Conservation (phyloP, 2,113 vertebrate species). For the Cromileptes altivelis region DNA sequence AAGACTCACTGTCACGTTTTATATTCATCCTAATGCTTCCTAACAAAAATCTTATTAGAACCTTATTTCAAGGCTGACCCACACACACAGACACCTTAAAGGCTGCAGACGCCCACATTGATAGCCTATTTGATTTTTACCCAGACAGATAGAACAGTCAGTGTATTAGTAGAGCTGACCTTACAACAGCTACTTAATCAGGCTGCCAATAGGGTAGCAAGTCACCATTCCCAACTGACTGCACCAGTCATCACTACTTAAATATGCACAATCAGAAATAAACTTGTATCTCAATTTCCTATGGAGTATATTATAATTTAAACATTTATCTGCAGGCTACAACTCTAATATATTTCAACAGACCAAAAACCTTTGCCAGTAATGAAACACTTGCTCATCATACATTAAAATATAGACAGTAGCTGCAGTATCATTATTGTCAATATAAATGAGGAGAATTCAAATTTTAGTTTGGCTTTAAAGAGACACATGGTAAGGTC, state of each 20-base stretch:
- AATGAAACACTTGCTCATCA: neutral
- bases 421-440: too few relatives aligned
- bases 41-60: neutral
- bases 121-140: conserved; percentile 47
- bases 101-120: conserved; percentile 43
- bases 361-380: neutral
- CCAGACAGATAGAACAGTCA: conserved; percentile 43
- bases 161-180: conserved; percentile 43
- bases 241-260: conserved; percentile 4
- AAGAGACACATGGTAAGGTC: too few relatives aligned
- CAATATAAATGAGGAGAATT: too few relatives aligned
- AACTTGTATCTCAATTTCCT: too few relatives aligned
- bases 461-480: too few relatives aligned
- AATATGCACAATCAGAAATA: conserved; percentile 3
- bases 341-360: neutral
- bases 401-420: too few relatives aligned
- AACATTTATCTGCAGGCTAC: neutral
- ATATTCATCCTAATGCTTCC: neutral
- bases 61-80: neutral
- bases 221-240: conserved; percentile 12
- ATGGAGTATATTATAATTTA: neutral
- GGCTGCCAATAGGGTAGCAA: conserved; percentile 50
- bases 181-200: conserved; percentile 55
- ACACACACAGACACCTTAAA: conserved; percentile 14
- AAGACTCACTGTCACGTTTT: neutral